Evolutionary conservation across 2,888 invertebrate genomes (phyloP), one percentile per base, ranked within the genome.

Genomic region (Muscina levida): DNA sequence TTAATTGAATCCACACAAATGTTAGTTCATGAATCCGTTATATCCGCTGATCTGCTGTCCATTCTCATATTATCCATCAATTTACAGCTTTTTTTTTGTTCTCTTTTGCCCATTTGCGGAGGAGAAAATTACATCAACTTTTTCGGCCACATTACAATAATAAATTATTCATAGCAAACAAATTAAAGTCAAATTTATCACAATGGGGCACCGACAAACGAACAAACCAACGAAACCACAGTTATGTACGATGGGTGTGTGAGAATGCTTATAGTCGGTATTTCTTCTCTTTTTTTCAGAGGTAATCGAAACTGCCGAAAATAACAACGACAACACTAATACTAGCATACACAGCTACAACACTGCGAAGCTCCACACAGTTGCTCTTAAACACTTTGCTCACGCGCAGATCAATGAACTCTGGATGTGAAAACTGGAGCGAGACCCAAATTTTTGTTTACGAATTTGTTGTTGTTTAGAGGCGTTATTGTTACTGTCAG

Each of bases 371-470:
- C 37, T 39, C 59, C 31, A 31, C 31, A 3, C 3, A 31, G 8
- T 8, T 31, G 59, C 37, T 37, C 39, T 59, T n/a, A 39, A 67
- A 17, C 71, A 24, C 44, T 53, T 77, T 59, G 67, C 73, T 73
- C 59, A 66, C 22, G 51, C 51, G 62, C 37, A 86, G 87, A 86
- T 87, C 87, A 86, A 86, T 87, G 87, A 87, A 87, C 87, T 87
- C 85, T 72, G 84, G 83, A 85, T 86, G 85, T 85, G 85, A 87
- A 87, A 87, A 87, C 86, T 87, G 86, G 87, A 87, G 87, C 87
- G 86, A 87, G 87, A 87, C 87, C 87, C 85, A 86, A 85, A 87
- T 87, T 87, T n/a, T 87, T 72, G 39, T 67, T 71, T 59, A 56
- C 67, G 67, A 17, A 62, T 67, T 59, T n/a, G n/a, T n/a, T n/a